phyloP scores from a whole-genome alignment of 2,888 invertebrate species.

The Teleogryllus oceanicus region DNA sequence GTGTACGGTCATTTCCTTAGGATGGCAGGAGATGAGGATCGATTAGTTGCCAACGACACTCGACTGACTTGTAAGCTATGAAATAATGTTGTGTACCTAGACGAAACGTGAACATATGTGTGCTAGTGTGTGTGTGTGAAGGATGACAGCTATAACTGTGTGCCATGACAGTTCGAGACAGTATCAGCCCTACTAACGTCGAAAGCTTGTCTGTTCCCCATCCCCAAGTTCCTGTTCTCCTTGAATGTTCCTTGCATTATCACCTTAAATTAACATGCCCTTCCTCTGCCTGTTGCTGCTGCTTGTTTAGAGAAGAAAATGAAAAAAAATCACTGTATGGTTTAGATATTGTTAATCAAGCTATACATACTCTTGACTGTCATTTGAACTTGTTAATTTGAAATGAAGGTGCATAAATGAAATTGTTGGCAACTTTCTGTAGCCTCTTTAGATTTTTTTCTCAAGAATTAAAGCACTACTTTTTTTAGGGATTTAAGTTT shows the following conservation, averaged over 20 bases:
- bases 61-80: slow-evolving; percentile 18
- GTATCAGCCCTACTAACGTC: slow-evolving; percentile 23
- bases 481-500: slow-evolving; percentile 32
- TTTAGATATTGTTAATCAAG: slow-evolving; percentile 24
- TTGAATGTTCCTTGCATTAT: slow-evolving; percentile 21
- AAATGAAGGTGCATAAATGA: slow-evolving; percentile 27
- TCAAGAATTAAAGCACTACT: slow-evolving; percentile 32
- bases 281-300: slow-evolving; percentile 33
- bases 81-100: not conserved
- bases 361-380: slow-evolving; percentile 29
- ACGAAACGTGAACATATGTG: slow-evolving; percentile 24
- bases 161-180: slow-evolving; percentile 32
- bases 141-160: slow-evolving; percentile 24
- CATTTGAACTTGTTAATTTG: slow-evolving; percentile 30
- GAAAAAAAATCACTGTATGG: slow-evolving; percentile 26
- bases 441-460: slow-evolving; percentile 28
- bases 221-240: slow-evolving; percentile 29
- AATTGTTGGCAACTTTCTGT: slow-evolving; percentile 32
- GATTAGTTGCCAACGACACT: slow-evolving; percentile 26
- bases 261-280: not conserved
- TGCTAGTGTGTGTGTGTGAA: slow-evolving; percentile 23
- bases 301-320: slow-evolving; percentile 28
- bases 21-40: slow-evolving; percentile 5
- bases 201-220: slow-evolving; percentile 31
- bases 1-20: slow-evolving; percentile 28